These are phyloP conservation scores for Colletes latitarsis DNA, from an alignment of 1,140 invertebrate species.

Conservation along the genomic window DNA sequence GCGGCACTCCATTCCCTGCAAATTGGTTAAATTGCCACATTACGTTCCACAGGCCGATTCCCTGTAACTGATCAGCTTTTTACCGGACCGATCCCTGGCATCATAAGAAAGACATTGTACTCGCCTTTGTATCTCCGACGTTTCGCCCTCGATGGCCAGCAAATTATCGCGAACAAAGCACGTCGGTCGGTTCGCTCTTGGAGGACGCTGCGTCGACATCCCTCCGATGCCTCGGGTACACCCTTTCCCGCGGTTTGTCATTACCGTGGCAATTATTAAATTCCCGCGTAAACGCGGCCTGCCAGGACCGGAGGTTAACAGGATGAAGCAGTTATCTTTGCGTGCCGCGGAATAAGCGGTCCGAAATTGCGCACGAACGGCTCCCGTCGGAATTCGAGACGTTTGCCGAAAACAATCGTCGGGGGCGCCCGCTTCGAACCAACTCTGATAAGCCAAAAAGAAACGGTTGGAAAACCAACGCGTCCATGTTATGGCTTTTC, in stretches of 20 bases:
- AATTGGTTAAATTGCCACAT: conserved; percentile 53
- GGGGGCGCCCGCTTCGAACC: not conserved
- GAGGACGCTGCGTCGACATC: not conserved
- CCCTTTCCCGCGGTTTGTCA: conserved; percentile 13
- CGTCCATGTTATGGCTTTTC: no score
- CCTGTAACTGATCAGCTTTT: conserved; percentile 46
- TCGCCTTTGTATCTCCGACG: conserved; percentile 14
- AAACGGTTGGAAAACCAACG: not conserved
- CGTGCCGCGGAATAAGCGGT: conserved; percentile 47
- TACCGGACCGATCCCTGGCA: conserved; percentile 1
- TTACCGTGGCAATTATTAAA: conserved; percentile 47
- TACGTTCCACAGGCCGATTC: conserved; percentile 42
- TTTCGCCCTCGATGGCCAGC: not conserved
- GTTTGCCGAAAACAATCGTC: conserved; percentile 18
- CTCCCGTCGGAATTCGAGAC: conserved; percentile 16
- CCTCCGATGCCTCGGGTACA: not conserved
- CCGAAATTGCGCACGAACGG: conserved; percentile 25
- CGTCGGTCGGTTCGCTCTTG: not conserved
- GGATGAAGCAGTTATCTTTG: conserved; percentile 71
- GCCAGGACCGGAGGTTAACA: conserved; percentile 50
- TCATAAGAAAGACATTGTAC: conserved; percentile 52
- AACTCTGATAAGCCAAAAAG: conserved; percentile 20
- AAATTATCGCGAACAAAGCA: conserved; percentile 22
- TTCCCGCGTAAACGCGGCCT: conserved; percentile 35
- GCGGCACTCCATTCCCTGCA: conserved; percentile 33